phyloP scores from a whole-genome alignment of 2,113 vertebrate species.

The Varanus salvator region DNA sequence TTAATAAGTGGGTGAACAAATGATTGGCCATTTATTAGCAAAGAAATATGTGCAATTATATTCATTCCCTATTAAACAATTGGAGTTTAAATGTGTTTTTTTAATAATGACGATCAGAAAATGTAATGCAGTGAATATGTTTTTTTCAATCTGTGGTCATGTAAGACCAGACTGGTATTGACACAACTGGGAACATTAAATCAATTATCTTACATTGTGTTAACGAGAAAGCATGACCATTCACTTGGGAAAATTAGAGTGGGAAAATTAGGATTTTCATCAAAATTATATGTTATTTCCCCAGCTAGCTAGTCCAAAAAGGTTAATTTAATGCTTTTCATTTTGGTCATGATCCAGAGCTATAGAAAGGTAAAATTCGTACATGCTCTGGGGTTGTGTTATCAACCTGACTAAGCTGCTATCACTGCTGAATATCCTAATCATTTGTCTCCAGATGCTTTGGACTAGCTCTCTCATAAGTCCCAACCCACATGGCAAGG shows the following conservation, averaged over 20 bases:
- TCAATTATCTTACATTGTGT: constrained; percentile 24
- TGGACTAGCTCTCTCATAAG: background rate
- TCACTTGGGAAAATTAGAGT: constrained; percentile 31
- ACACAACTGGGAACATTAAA: background rate
- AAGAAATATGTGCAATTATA: constrained; percentile 47
- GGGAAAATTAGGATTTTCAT: constrained; percentile 4
- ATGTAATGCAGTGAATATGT: constrained; percentile 9
- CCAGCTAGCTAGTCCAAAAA: background rate
- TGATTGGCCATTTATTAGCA: constrained; percentile 53
- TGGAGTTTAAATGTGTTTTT: constrained; percentile 21
- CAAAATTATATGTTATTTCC: constrained; percentile 13
- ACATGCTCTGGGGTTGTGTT: background rate
- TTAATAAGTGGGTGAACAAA: constrained; percentile 60
- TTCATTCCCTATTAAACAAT: constrained; percentile 45
- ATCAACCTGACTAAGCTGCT: background rate
- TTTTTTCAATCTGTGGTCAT: constrained; percentile 26
- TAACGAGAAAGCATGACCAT: constrained; percentile 43
- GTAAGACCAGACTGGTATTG: constrained; percentile 18
- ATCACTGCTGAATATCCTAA: background rate
- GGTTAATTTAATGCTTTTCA: background rate
- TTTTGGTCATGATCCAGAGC: background rate
- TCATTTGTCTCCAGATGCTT: background rate
- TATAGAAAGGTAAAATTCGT: background rate
- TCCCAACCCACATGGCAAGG: no score
- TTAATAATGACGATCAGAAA: constrained; percentile 16